Evolutionary conservation across 23 tunicate species (phyloP).

Genomic region (Ciona savignyi): DNA sequence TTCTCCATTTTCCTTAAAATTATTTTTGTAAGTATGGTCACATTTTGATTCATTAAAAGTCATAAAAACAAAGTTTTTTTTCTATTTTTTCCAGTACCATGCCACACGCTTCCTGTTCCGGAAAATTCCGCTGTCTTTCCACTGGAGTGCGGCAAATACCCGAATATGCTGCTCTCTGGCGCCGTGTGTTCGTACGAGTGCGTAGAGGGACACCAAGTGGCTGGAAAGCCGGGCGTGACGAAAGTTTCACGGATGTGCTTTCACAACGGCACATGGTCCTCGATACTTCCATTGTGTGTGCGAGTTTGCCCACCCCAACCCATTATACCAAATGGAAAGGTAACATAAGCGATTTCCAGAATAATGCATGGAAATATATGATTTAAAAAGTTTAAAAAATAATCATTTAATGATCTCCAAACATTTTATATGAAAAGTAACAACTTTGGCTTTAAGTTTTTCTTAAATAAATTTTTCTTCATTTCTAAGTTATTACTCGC

Average conservation of each 20-base stretch:
- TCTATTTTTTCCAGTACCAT: background rate
- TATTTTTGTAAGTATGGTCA: too few species aligned
- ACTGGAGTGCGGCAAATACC: background rate
- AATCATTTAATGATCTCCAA: too few species aligned
- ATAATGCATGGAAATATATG: too few species aligned
- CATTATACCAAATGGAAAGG: slow-evolving; percentile 19
- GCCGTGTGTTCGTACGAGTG: slow-evolving; percentile 40
- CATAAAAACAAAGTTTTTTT: too few species aligned
- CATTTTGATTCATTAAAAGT: too few species aligned
- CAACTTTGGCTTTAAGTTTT: too few species aligned
- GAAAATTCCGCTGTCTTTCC: background rate
- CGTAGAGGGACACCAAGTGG: slow-evolving; percentile 22
- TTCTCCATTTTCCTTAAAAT: too few species aligned
- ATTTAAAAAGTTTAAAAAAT: too few species aligned
- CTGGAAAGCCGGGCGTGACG: background rate
- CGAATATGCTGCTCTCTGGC: slow-evolving; percentile 7
- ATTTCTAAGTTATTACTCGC: too few species aligned
- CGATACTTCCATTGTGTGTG: slow-evolving; percentile 13
- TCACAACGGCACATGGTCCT: slow-evolving; percentile 63
- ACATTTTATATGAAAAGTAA: too few species aligned
- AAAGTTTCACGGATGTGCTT: slow-evolving; percentile 28
- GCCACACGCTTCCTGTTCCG: background rate
- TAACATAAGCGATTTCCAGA: background rate
- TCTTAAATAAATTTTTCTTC: too few species aligned
- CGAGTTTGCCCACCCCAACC: slow-evolving; percentile 33